These are phyloP conservation scores for Pogonognathellus flavescens DNA, from an alignment of 1,140 invertebrate genomes.

Conservation along the genomic window DNA sequence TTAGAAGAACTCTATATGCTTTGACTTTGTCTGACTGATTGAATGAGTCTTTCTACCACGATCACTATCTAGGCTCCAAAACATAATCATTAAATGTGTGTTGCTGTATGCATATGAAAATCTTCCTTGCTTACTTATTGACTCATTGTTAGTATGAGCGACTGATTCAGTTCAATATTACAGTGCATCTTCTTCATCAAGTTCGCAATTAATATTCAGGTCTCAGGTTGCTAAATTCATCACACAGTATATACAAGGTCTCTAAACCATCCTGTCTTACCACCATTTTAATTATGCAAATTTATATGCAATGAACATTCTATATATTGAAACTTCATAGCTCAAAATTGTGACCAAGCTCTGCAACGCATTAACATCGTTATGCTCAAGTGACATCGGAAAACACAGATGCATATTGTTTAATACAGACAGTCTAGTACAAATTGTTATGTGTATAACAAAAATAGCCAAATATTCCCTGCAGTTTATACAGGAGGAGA, in stretches of 20 bases:
- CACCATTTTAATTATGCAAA: constrained; percentile 9
- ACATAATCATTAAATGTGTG: not conserved
- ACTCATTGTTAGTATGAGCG: not conserved
- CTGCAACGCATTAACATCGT: too few species aligned
- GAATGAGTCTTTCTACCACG: not conserved
- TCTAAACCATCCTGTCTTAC: not conserved
- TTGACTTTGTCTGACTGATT: not conserved
- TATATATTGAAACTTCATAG: too few species aligned
- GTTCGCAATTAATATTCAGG: constrained; percentile 23
- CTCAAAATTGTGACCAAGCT: too few species aligned
- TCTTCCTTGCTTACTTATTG: constrained; percentile 7
- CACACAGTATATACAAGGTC: not conserved
- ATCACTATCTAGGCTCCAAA: not conserved
- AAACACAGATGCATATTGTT: too few species aligned
- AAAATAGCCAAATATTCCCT: too few species aligned
- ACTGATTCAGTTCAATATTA: not conserved
- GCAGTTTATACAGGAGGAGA: too few species aligned
- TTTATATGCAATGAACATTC: not conserved
- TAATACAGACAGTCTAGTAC: too few species aligned
- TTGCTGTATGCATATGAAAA: constrained; percentile 25
- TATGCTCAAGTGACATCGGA: too few species aligned
- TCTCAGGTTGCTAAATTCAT: not conserved
- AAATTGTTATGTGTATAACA: too few species aligned
- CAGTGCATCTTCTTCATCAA: not conserved
- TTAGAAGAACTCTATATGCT: not conserved